A percentile compares a stretch with the other conserved stretches of the same genome.
phyloP scores from a whole-genome alignment of 2,888 invertebrate species.

The Pecten maximus region DNA sequence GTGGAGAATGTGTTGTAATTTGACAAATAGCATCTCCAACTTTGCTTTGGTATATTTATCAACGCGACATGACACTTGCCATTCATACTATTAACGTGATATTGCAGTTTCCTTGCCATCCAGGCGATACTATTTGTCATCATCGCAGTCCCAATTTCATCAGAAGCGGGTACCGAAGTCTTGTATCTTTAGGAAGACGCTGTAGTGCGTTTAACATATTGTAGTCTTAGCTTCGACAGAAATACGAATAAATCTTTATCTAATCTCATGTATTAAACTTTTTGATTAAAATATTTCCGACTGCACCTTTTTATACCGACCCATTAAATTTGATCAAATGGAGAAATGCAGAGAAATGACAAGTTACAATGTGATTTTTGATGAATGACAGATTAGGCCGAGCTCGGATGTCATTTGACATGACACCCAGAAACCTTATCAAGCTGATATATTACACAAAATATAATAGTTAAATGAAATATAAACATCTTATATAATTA shows the following conservation, averaged over 20 bases:
- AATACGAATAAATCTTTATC: constrained; percentile 13
- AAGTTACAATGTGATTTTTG: neutral
- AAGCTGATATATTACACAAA: neutral
- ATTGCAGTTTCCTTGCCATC: constrained; percentile 15
- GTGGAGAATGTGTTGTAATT: neutral
- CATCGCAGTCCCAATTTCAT: neutral
- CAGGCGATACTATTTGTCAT: neutral
- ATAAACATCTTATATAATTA: neutral
- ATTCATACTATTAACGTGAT: constrained; percentile 6
- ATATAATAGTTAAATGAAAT: neutral
- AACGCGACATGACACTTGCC: constrained; percentile 35
- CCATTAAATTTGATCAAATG: constrained; percentile 29
- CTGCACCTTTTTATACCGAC: constrained; percentile 10
- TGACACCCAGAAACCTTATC: neutral
- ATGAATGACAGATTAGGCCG: neutral
- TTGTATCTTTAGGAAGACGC: neutral
- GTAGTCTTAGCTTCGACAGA: neutral
- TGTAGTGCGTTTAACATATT: constrained; percentile 9
- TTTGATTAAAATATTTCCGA: constrained; percentile 32
- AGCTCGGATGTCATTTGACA: neutral
- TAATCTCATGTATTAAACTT: constrained; percentile 11
- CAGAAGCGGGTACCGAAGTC: constrained; percentile 26
- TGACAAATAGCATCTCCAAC: constrained; percentile 26
- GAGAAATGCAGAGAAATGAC: neutral
- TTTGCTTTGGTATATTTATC: constrained; percentile 10